Evolutionary conservation across 1,140 invertebrate species (phyloP), one percentile per base, ranked within the genome.

Genomic region (Leptinotarsa undecemlineata): DNA sequence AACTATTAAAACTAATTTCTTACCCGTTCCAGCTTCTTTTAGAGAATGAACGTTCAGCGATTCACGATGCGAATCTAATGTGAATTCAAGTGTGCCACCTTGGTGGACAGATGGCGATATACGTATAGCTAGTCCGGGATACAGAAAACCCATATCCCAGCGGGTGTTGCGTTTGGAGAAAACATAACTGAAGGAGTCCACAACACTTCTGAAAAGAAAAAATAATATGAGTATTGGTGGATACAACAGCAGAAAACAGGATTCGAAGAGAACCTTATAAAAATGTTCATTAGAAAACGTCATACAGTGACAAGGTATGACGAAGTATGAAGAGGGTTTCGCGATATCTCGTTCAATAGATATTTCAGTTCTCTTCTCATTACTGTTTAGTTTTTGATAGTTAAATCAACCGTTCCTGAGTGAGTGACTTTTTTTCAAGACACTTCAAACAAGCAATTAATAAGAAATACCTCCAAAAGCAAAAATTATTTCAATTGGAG

Each of bases 121-220:
- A 69, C 88, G 88, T 87, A 94, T 90, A 61, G 88, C 87, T 8
- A 94, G 79, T 4, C 92, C 92, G 0, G 92, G 92, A 83, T 93
- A 92, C 2, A 93, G 42, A 11, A 82, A 86, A 73, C 90, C 88
- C 81, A 94, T 86, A 73, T 92, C 91, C 91, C 91, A 94, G 77
- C 90, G 90, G 68, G 93, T 80, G 48, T 89, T 90, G n/a, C 92
- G 86, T 73, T 90, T 88, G 21, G 91, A 90, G 79, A 94, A 90
- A 17, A 93, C 83, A 63, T 89, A 88, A 17, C 91, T 89, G 0
- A 92, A 89, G n/a, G 92, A 90, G 81, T 91, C 91, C 20, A 93
- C 82, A 66, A 93, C 89, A 0, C 85, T 86, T 20, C 85, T 86
- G 48, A 60, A 80, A 82, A 62, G 61, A 72, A 57, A 57, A 57